Base-by-base conservation (phyloP, 2,888 invertebrate species). In the Yponomeuta sedellus region DNA sequence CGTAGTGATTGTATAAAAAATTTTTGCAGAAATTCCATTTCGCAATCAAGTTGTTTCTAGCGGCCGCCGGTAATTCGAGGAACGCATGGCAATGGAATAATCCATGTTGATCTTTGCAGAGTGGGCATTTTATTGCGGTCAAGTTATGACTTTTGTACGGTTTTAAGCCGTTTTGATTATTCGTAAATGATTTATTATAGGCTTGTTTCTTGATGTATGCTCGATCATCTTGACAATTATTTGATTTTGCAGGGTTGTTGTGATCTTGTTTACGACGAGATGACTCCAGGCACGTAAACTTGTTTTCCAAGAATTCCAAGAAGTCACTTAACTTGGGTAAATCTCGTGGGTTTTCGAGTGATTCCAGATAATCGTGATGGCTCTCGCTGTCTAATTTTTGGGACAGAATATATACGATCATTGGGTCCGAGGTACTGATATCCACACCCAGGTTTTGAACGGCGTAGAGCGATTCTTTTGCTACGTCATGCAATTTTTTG, bases 301-400 rank as follows among this genome's bases (percentile, higher is more conserved):
- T 69, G 5, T 4, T 58, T 56, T 69, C 68, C 39, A 69, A 58
- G 61, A 67, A 69, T 12, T 40, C n/a, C 34, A 69, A 57, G 65
- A 68, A 68, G 4, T 68, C 66, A 28, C 61, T 16, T n/a, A 69
- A 39, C 2, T 11, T 28, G 11, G 69, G 68, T 19, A 63, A 61
- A 34, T 66, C 66, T 28, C 63, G 56, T 1, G 52, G 66, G 16
- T 64, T 20, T 58, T 66, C 59, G 10, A 66, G 12, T 12, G 69
- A 65, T 25, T 25, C 56, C 4, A 67, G 63, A 52, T 69, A 68
- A 39, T 69, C 64, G 11, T 16, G 59, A 52, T 67, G 40, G 16
- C 64, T 66, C 22, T 67, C 67, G 16, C 39, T 19, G 57, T 69
- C 68, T 20, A 69, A 34, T 65, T 69, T 69, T 65, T 69, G 68